Conservation (phyloP, 2,113 vertebrate genomes). For the Trichechus manatus region DNA sequence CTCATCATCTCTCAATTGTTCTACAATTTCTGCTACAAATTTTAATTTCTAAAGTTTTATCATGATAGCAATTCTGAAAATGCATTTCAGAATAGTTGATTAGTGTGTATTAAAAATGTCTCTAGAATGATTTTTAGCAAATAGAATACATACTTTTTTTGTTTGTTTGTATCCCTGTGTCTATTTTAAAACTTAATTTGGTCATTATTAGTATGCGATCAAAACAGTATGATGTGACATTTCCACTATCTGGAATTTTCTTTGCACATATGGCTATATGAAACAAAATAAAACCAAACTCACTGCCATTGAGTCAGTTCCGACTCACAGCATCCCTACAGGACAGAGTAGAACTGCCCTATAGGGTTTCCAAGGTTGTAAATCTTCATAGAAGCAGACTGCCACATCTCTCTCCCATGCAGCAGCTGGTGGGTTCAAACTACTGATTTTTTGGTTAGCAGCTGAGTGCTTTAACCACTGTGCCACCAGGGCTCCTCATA, state of each 20-base stretch:
- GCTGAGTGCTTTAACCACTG: no score
- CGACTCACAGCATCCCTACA: no score
- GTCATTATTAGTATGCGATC: neutral
- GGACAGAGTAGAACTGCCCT: no score
- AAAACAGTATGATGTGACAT: neutral
- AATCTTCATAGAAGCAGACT: no score
- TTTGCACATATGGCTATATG: neutral
- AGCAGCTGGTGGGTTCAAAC: no score
- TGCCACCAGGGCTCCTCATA: no score
- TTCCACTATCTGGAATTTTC: neutral
- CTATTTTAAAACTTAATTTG: neutral
- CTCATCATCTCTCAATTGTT: neutral
- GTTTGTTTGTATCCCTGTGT: neutral
- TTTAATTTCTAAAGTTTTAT: constrained; percentile 36
- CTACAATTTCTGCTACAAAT: neutral
- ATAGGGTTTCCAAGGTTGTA: no score
- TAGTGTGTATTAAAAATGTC: neutral
- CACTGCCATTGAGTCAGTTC: no score
- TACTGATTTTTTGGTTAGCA: no score
- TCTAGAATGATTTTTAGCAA: neutral
- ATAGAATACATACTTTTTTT: neutral
- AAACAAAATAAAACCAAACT: no score
- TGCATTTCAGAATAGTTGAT: neutral
- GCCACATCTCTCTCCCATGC: no score
- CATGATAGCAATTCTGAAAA: neutral